Evolutionary conservation across 2,797 vertebrate genomes (phyloP).

Genomic region (Antennarius maculatus): DNA sequence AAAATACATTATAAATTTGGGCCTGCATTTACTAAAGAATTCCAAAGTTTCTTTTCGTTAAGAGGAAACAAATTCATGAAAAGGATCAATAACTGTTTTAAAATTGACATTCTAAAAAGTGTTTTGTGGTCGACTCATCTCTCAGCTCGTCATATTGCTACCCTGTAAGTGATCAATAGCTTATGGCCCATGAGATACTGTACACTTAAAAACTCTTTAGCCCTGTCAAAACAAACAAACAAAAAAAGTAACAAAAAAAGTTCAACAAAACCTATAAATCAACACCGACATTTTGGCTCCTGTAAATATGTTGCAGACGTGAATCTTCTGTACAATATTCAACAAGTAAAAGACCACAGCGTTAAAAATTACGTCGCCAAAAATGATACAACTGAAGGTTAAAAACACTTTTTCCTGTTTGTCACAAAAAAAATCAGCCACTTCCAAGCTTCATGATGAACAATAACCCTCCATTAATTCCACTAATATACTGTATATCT

Average conservation of each 20-base stretch:
- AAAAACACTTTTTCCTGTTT: conserved; percentile 48
- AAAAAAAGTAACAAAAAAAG: conserved; percentile 33
- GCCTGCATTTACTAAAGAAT: no score
- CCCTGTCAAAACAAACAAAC: not conserved
- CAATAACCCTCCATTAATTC: conserved; percentile 17
- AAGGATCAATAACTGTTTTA: not conserved
- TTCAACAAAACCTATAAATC: conserved; percentile 42
- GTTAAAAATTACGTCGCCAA: conserved; percentile 32
- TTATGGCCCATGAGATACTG: conserved; percentile 33
- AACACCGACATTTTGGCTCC: conserved; percentile 49
- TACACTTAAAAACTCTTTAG: conserved; percentile 27
- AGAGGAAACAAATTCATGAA: not conserved
- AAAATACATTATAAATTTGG: conserved; percentile 1
- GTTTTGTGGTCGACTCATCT: conserved; percentile 24
- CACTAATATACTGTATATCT: conserved; percentile 14
- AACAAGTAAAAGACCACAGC: conserved; percentile 27
- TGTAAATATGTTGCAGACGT: conserved; percentile 39
- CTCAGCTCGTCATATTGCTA: conserved; percentile 37
- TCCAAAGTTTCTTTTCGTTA: not conserved
- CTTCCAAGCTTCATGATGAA: conserved; percentile 53
- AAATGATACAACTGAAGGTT: conserved; percentile 51
- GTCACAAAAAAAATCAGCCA: conserved; percentile 49
- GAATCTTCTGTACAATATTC: conserved; percentile 49
- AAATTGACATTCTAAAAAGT: not conserved
- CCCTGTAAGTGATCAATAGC: conserved; percentile 15